These are phyloP conservation scores for Drosophila mercatorum DNA, from an alignment of 2,888 invertebrate species.

Conservation along the genomic window DNA sequence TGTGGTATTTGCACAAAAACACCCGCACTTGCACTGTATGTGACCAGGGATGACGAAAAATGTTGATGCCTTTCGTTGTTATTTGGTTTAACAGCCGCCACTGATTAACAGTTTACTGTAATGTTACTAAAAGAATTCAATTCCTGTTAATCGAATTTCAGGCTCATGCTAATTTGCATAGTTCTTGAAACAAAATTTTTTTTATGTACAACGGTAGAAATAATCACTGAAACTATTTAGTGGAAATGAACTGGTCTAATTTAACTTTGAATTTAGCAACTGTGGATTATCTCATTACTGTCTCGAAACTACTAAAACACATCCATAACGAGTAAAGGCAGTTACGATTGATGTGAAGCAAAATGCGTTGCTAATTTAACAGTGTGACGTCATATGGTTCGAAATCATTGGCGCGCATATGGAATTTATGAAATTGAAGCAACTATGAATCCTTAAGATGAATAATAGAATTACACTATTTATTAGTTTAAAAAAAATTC, in stretches of 20 bases:
- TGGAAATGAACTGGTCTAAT: not conserved
- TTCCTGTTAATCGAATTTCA: slow-evolving; percentile 2
- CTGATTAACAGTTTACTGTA: slow-evolving; percentile 11
- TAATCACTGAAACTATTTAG: not conserved
- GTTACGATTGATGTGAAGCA: not conserved
- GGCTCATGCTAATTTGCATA: not conserved
- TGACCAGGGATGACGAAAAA: slow-evolving; percentile 26
- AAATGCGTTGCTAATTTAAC: not conserved
- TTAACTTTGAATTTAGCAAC: not conserved
- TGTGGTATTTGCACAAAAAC: slow-evolving; percentile 43
- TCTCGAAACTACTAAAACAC: not conserved
- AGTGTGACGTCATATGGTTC: not conserved
- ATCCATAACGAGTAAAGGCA: not conserved
- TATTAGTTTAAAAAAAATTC: no score
- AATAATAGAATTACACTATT: no score
- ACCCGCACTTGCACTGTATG: slow-evolving; percentile 55
- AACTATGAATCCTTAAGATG: no score
- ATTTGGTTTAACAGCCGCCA: slow-evolving; percentile 6
- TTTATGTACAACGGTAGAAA: no score
- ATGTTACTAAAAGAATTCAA: slow-evolving; percentile 13
- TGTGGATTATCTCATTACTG: not conserved
- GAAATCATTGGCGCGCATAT: not conserved
- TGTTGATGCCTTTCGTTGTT: slow-evolving; percentile 14
- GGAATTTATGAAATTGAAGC: no score
- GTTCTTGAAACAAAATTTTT: no score